These are phyloP conservation scores for Leucosticte australis DNA, from an alignment of 2,113 vertebrate species.

Conservation along the genomic window DNA sequence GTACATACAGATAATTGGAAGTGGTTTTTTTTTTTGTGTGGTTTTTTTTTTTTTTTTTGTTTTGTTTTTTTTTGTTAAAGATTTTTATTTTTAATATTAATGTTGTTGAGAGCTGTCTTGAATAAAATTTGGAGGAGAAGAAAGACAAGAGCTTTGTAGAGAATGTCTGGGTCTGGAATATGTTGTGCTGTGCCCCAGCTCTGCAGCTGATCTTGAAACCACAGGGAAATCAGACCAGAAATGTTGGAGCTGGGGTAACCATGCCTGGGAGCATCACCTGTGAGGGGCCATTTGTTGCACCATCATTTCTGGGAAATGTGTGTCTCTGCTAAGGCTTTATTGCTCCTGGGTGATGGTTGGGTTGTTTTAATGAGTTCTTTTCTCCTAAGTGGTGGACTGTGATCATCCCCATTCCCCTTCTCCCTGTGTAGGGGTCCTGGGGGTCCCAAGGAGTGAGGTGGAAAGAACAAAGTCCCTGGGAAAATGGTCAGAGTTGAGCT, in stretches of 20 bases:
- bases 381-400: background rate
- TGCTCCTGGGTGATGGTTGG: background rate
- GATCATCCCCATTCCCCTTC: background rate
- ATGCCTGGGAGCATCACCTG: accelerated
- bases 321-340: background rate
- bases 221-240: background rate
- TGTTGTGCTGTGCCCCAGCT: background rate
- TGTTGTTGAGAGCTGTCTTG: background rate
- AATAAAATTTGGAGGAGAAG: background rate
- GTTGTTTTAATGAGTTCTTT: background rate
- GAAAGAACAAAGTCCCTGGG: background rate
- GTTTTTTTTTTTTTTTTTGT: too few species aligned
- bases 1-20: background rate
- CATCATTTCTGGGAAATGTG: background rate
- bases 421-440: accelerated
- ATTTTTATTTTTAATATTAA: background rate
- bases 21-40: too few species aligned
- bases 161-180: background rate
- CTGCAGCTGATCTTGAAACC: background rate
- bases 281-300: background rate
- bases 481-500: background rate
- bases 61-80: background rate
- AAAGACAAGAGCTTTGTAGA: background rate
- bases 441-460: accelerated
- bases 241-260: background rate